Evolutionary conservation across 2,888 invertebrate species (phyloP), one percentile per base, ranked within the genome.

Genomic region (Lypha dubia): DNA sequence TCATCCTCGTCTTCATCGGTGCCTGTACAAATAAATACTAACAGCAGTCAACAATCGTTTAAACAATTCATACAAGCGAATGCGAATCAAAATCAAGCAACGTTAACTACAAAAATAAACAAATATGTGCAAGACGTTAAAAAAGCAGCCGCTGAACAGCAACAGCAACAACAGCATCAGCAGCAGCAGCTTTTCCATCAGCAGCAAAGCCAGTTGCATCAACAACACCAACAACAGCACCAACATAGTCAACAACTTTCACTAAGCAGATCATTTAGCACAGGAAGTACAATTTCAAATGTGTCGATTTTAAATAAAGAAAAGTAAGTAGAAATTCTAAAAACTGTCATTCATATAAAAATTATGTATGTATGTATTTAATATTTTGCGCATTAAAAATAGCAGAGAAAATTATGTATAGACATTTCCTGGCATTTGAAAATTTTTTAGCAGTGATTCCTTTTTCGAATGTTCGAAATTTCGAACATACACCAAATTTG

Each of bases 81-180:
- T 46, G 44, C 75, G n/a, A 65, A 62, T 44, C 62, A 32, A 60
- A 68, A 51, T 60, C 75, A 79, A 79, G 38, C 51, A 28, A 7
- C 83, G 49, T 22, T 79, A 68, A 74, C 86, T 46, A 41, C 80
- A 63, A 70, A 87, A 86, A 38, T 68, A 7, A 74, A 63, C 49
- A 67, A 71, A 53, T 73, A 86, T 73, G 70, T 51, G 17, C 81
- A 87, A 84, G 88, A 88, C 82, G 84, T 58, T 74, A 83, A 77
- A 77, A 85, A 85, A 60, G 73, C 81, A n/a, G 63, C 68, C 22
- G 82, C 62, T 32, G 62, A 74, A 51, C 77, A 35, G 67, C 68
- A 88, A 2, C 86, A 87, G 22, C 62, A 83, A 7, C 81, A 79
- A 9, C 68, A 88, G n/a, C n/a, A n/a, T n/a, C n/a, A n/a, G 1